Percentiles rank a stretch among this genome's conserved stretches.
Conservation (phyloP, 1,140 invertebrate species). For the Drosophila sucinea region DNA sequence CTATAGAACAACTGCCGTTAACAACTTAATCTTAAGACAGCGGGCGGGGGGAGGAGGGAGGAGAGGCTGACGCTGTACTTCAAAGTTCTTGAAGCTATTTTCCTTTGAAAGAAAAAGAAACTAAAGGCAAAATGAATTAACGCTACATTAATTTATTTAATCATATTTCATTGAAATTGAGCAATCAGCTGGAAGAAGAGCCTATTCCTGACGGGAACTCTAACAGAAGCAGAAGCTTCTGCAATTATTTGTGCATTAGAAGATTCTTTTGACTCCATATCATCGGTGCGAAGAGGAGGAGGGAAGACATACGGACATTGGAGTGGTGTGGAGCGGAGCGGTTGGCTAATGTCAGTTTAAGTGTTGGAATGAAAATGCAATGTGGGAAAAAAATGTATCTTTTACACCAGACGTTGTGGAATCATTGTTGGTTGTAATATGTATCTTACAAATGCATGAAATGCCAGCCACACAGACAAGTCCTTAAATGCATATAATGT, state of each 20-base stretch:
- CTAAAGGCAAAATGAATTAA: constrained; percentile 70
- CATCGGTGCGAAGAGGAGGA: too few species aligned
- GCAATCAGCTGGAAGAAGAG: constrained; percentile 63
- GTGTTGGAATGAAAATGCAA: constrained; percentile 67
- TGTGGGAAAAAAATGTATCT: constrained; percentile 48
- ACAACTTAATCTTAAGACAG: constrained; percentile 25
- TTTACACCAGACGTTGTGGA: constrained; percentile 7
- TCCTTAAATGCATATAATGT: constrained; percentile 63
- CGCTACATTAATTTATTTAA: constrained; percentile 80
- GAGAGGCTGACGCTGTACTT: constrained; percentile 14
- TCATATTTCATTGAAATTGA: constrained; percentile 80
- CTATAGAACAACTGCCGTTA: constrained; percentile 31
- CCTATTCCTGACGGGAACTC: constrained; percentile 27
- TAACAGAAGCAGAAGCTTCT: constrained; percentile 54
- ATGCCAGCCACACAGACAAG: constrained; percentile 51
- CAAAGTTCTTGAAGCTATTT: constrained; percentile 51
- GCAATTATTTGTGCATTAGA: constrained; percentile 80
- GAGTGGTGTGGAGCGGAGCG: constrained; percentile 8
- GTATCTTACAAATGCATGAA: constrained; percentile 63
- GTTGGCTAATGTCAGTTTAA: constrained; percentile 75
- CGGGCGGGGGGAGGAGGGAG: background rate
- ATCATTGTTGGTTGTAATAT: constrained; percentile 38
- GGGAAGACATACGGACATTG: background rate
- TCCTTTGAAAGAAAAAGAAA: constrained; percentile 41
- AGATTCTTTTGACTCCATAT: constrained; percentile 35